A percentile compares a stretch with the other conserved stretches of the same genome.
These are phyloP conservation scores for Polylopha cassiicola DNA, from an alignment of 2,888 invertebrate genomes.

Conservation along the genomic window DNA sequence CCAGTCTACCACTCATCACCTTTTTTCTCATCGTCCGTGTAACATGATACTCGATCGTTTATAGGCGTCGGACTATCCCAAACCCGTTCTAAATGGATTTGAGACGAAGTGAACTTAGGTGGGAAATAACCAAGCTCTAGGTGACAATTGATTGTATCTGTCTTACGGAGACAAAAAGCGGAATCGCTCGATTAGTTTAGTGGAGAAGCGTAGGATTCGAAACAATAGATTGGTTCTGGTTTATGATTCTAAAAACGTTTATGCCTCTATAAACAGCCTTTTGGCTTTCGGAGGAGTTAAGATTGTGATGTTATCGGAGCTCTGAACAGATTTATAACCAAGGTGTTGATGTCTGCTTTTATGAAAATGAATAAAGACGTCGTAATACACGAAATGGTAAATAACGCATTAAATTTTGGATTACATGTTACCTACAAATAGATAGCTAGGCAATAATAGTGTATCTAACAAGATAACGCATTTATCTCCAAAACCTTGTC, in stretches of 20 bases:
- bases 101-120: constrained; percentile 56
- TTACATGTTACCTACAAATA: too few species aligned
- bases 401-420: constrained; percentile 10
- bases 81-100: constrained; percentile 68
- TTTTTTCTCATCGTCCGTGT: constrained; percentile 56
- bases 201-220: constrained; percentile 63
- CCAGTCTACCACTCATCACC: constrained; percentile 66
- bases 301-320: constrained; percentile 66
- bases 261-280: constrained; percentile 70
- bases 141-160: constrained; percentile 73
- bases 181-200: constrained; percentile 71
- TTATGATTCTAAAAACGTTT: constrained; percentile 76
- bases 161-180: constrained; percentile 66
- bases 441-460: too few species aligned
- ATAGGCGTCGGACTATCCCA: constrained; percentile 56
- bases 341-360: constrained; percentile 52
- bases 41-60: constrained; percentile 73
- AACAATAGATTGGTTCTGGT: constrained; percentile 72
- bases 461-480: too few species aligned
- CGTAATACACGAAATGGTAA: constrained; percentile 8
- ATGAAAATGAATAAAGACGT: constrained; percentile 36
- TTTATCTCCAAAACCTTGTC: too few species aligned
- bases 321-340: constrained; percentile 63
- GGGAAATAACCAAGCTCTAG: constrained; percentile 61
- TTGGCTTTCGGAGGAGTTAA: constrained; percentile 63